Evolutionary conservation across 2,113 vertebrate genomes (phyloP).

Genomic region (Nettapus auritus): DNA sequence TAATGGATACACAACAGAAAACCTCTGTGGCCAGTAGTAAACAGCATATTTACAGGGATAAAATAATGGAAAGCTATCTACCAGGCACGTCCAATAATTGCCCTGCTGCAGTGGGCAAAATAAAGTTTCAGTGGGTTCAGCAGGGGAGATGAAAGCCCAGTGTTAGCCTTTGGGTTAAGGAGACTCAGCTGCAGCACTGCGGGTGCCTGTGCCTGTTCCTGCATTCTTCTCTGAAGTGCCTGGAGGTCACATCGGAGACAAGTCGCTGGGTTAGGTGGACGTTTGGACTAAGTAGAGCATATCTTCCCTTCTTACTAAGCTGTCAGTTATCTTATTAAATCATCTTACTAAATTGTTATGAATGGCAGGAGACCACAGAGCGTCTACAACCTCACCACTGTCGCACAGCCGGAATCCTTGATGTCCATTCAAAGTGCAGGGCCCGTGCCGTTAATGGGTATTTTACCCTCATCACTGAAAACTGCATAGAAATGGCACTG

Average conservation of each 20-base stretch:
- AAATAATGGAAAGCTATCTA: not conserved
- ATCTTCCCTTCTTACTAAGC: not conserved
- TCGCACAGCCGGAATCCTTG: not conserved
- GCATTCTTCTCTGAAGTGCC: not conserved
- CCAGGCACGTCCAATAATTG: not conserved
- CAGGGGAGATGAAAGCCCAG: not conserved
- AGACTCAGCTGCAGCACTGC: not conserved
- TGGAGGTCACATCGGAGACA: not conserved
- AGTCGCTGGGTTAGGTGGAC: not conserved
- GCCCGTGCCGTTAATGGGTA: not conserved
- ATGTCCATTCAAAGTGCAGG: not conserved
- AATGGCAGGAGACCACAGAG: not conserved
- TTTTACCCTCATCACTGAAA: not conserved
- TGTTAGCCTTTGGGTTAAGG: not conserved
- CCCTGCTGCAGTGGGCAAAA: not conserved
- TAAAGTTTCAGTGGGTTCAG: not conserved
- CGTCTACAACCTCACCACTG: not conserved
- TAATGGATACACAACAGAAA: not conserved
- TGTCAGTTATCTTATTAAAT: not conserved
- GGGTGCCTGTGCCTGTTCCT: not conserved
- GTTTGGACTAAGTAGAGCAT: fast-evolving
- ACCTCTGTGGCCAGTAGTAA: not conserved
- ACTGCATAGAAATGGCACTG: not conserved
- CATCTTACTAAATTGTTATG: not conserved
- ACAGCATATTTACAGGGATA: not conserved